Conservation (phyloP, 2,113 vertebrate species). For the Phainopepla nitens region DNA sequence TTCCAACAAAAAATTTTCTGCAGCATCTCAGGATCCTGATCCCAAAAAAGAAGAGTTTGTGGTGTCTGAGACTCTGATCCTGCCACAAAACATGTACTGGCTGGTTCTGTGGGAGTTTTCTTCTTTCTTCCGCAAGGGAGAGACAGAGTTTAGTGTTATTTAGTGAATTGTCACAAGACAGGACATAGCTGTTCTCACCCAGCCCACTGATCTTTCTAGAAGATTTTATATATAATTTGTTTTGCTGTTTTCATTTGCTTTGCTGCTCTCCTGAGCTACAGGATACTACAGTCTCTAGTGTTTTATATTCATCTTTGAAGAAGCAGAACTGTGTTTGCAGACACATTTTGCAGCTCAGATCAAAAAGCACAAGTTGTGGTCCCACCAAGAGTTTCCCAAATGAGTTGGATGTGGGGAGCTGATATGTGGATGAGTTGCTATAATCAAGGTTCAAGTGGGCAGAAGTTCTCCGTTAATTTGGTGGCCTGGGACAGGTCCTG, state of each 20-base stretch:
- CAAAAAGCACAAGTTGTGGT: background rate
- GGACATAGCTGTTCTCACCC: constrained; percentile 9
- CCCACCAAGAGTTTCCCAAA: background rate
- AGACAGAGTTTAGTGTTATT: background rate
- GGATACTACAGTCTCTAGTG: background rate
- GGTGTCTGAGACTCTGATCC: background rate
- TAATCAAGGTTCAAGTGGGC: background rate
- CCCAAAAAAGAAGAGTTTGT: background rate
- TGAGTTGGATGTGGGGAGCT: background rate
- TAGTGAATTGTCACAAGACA: constrained; percentile 3
- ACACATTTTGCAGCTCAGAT: background rate
- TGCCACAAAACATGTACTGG: background rate
- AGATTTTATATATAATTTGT: background rate
- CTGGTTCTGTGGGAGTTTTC: background rate
- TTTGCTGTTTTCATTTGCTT: background rate
- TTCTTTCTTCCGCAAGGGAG: background rate
- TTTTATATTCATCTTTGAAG: background rate
- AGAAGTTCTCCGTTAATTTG: background rate
- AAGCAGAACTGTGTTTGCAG: background rate
- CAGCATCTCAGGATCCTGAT: background rate
- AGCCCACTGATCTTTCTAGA: constrained; percentile 36
- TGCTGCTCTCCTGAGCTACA: background rate
- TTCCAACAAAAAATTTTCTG: background rate
- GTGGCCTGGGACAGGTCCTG: background rate
- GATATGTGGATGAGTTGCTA: background rate